Base-by-base conservation (phyloP, 2,888 invertebrate species). In the Acanthopleura granulata region DNA sequence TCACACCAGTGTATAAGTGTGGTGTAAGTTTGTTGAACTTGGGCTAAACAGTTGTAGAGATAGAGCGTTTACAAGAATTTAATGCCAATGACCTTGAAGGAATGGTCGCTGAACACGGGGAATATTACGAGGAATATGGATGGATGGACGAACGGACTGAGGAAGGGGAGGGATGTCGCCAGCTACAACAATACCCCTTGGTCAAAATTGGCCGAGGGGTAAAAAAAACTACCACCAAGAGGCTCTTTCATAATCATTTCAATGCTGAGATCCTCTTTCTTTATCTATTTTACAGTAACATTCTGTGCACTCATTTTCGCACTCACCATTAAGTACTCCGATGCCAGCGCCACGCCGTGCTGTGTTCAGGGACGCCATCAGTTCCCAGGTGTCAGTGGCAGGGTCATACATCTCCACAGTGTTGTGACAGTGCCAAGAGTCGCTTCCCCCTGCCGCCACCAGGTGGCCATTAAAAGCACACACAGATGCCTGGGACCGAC, bases 381-480 rank as follows among this genome's bases (percentile, higher is more conserved):
- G 92, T 74, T 93, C 90, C 95, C 95, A 95, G 0, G 89, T 85
- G 83, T 94, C 91, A 0, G 91, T 92, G 72, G 91, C 90, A 0
- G 94, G 93, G 86, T 94, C 93, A 86, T 94, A 95, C 4, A 93
- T 91, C 89, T 95, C 94, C 0, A 94, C 93, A 0, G 93, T 93
- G 80, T 91, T 93, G 30, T 95, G 92, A 89, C 95, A 95, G 91
- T 94, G 95, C 96, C 96, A 96, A n/a, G 94, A 93, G 91, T 96
- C 96, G 89, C 95, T 95, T 49, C 97, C 96, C 77, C 96, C 97
- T 76, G 94, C 94, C 49, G 94, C 96, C 92, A 95, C 95, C 75
- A 96, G 92, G 83, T 93, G 91, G 77, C 93, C 94, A 78, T 92
- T 92, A 91, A 94, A 94, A 49, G 93, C 91, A 77, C 94, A 93